phyloP scores from a whole-genome alignment of 2,797 vertebrate species.

The Xiphophorus birchmanni region DNA sequence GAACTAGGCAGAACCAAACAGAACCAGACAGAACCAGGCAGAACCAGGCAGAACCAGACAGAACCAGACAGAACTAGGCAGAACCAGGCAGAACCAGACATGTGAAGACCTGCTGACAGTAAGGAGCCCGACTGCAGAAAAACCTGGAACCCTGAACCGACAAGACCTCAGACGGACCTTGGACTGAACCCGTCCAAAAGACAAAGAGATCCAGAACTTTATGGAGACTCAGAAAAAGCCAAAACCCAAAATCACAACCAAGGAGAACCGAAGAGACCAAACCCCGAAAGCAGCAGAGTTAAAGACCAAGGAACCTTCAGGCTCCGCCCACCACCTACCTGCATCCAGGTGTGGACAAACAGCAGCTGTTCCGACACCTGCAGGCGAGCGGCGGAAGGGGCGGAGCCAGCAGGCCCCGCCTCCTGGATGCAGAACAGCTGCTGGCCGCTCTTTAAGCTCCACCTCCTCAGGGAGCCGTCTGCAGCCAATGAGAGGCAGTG shows the following conservation, averaged over 20 bases:
- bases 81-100: too few relatives aligned
- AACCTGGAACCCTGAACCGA: neutral
- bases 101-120: neutral
- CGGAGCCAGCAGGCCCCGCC: constrained; percentile 43
- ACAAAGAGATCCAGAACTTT: neutral
- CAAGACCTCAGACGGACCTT: neutral
- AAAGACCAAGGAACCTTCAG: neutral
- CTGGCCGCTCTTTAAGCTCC: constrained; percentile 79
- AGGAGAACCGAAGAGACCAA: neutral
- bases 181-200: neutral
- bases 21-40: too few relatives aligned
- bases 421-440: constrained; percentile 74
- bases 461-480: constrained; percentile 78
- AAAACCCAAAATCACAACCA: neutral
- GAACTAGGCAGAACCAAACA: too few relatives aligned
- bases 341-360: constrained; percentile 71
- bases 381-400: constrained; percentile 51
- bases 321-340: constrained; percentile 70
- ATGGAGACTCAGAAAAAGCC: neutral
- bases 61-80: neutral
- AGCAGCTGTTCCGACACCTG: constrained; percentile 71
- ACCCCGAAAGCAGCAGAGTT: neutral
- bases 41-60: too few relatives aligned
- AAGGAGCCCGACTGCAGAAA: neutral
- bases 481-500: constrained; percentile 79